Percentiles rank a stretch among this genome's conserved stretches.
Evolutionary conservation across 2,797 vertebrate species (phyloP).

Genomic region (Rachycentron canadum): DNA sequence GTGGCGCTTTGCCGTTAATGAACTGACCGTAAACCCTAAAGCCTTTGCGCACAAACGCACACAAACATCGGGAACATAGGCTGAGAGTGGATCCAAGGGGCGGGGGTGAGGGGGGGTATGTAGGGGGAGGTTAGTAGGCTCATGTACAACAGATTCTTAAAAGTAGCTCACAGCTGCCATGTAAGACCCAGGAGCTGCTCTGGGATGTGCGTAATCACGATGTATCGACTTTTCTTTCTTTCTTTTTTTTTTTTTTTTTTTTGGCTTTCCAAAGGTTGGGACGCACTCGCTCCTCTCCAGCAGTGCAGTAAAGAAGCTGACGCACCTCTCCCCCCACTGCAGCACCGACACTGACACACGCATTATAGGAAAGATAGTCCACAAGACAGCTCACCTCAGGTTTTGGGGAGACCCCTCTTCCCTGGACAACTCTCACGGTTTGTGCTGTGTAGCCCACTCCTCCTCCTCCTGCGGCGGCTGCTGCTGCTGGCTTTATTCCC

Average conservation of each 20-base stretch:
- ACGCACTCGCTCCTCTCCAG: conserved; percentile 29
- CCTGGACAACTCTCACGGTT: conserved; percentile 49
- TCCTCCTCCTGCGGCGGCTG: conserved; percentile 10
- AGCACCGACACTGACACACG: conserved; percentile 54
- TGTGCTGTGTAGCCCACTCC: background rate
- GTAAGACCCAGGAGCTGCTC: conserved; percentile 18
- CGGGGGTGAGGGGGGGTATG: background rate
- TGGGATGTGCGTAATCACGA: conserved; percentile 31
- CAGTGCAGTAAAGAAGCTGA: conserved; percentile 59
- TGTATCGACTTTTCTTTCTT: background rate
- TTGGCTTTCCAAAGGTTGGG: conserved; percentile 3
- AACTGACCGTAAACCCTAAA: conserved; percentile 35
- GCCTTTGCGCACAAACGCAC: conserved; percentile 36
- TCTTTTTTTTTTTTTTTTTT: background rate
- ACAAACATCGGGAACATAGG: conserved; percentile 34
- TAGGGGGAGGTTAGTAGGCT: background rate
- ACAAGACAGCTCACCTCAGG: conserved; percentile 73
- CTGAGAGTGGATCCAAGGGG: background rate
- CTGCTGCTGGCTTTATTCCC: conserved; percentile 16
- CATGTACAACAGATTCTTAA: conserved; percentile 38
- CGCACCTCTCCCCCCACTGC: conserved; percentile 66
- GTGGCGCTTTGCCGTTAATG: conserved; percentile 39
- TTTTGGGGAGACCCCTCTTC: conserved; percentile 73
- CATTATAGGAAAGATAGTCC: conserved; percentile 8
- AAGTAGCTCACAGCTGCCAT: conserved; percentile 59